These are phyloP conservation scores for Yponomeuta evonymella DNA, from an alignment of 2,888 invertebrate species.

Conservation along the genomic window DNA sequence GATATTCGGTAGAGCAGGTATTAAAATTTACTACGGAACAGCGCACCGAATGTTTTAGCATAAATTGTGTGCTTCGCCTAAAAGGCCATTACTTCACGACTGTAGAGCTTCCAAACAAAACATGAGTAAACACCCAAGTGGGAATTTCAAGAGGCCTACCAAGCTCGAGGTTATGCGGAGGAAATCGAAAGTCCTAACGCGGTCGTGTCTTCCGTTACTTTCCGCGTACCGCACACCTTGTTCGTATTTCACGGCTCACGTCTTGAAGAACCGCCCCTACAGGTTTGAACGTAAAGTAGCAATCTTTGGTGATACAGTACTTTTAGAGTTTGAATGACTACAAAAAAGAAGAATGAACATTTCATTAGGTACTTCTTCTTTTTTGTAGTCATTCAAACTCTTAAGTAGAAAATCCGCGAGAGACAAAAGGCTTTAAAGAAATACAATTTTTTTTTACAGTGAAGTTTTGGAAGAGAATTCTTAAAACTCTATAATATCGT, in stretches of 20 bases:
- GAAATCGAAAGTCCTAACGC: slow-evolving; percentile 51
- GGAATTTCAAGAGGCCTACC: neutral
- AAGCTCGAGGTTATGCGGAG: slow-evolving; percentile 26
- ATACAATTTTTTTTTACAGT: too few species aligned
- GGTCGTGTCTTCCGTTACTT: slow-evolving; percentile 36
- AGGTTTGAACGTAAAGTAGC: slow-evolving; percentile 8
- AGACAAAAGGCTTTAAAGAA: too few species aligned
- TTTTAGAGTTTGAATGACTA: too few species aligned
- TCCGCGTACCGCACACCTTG: slow-evolving; percentile 29
- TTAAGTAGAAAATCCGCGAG: too few species aligned
- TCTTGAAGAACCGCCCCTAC: slow-evolving; percentile 16
- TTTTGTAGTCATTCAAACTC: too few species aligned
- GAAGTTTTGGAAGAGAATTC: too few species aligned
- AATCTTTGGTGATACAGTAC: neutral
- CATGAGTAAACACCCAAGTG: neutral
- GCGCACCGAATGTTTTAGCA: neutral
- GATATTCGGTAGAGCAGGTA: too few species aligned
- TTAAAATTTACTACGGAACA: too few species aligned
- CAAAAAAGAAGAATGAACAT: too few species aligned
- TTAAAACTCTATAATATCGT: too few species aligned
- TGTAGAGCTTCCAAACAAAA: neutral
- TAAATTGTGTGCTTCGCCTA: neutral
- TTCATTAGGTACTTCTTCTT: too few species aligned
- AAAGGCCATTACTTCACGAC: neutral
- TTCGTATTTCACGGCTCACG: slow-evolving; percentile 30